Evolutionary conservation across 1,140 invertebrate genomes (phyloP), one percentile per base, ranked within the genome.

Genomic region (Cephus cinctus): DNA sequence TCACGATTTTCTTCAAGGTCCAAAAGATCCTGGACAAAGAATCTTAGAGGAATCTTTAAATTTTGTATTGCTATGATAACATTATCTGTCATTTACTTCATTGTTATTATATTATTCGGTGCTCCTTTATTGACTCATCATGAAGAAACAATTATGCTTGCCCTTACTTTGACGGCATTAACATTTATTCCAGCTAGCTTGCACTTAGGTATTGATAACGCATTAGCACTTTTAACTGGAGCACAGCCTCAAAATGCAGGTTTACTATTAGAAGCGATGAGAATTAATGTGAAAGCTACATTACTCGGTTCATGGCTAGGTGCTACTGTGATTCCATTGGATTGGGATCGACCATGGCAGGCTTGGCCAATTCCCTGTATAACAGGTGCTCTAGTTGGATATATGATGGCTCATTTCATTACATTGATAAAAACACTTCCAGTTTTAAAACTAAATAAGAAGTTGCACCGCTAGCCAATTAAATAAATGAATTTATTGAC

Each of bases 341-440:
- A 97, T 69, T 97, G 94, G 94, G 90, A 96, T 69, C 80, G 86
- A 48, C 86, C 89, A 1, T 97, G 92, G 92, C 92, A 90, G 75
- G 73, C 70, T 42, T 92, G 90, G 89, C 89, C 89, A 1, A 83
- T 90, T 57, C 87, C 89, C 4, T 89, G 86, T 61, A 79, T 82
- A 44, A 72, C 84, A 5, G 88, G 88, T 39, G 83, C 86, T n/a
- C 60, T 89, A 4, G 50, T 82, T 44, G 87, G 87, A 3, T 86
- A 81, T 53, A 69, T 81, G 12, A 30, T 79, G 2, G 78, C 79
- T 6, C 79, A 84, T 75, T 77, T 82, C 39, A 47, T 83, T 38
- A 82, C 76, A 30, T 63, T 83, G 3, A 21, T 72, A 35, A 75
- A 69, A 54, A 63, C 67, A 12, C 50, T 76, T 36, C 62, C 65